Conservation (phyloP, 2,113 vertebrate species). For the Onychostoma macrolepis region DNA sequence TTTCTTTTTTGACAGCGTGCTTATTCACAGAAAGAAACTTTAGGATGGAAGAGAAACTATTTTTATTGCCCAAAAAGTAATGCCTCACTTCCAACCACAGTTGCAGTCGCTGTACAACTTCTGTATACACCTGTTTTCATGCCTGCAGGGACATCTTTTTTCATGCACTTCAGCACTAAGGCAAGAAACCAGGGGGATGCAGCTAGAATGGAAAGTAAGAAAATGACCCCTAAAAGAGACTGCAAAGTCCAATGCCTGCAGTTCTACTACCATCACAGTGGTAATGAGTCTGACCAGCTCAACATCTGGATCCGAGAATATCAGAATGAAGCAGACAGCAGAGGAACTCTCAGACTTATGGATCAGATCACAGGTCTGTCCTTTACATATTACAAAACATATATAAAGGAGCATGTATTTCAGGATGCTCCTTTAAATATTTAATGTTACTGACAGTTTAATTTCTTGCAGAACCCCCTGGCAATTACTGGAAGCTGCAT, state of each 20-base stretch:
- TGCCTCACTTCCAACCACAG: not conserved
- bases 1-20: not conserved
- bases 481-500: constrained; percentile 78
- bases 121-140: not conserved
- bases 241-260: constrained; percentile 77
- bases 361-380: not conserved
- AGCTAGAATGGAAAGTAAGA: constrained; percentile 74
- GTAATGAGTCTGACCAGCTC: constrained; percentile 65
- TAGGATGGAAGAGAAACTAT: not conserved
- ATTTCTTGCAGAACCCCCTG: constrained; percentile 54
- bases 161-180: constrained; percentile 80
- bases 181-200: constrained; percentile 43
- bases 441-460: not conserved
- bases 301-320: constrained; percentile 64
- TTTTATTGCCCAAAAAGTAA: not conserved
- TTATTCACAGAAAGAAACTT: not conserved
- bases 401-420: not conserved
- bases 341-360: not conserved
- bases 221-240: constrained; percentile 75
- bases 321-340: not conserved
- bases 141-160: constrained; percentile 54
- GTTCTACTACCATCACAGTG: constrained; percentile 79
- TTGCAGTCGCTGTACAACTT: not conserved
- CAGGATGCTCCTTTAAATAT: not conserved
- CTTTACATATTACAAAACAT: too few species aligned